Conservation (phyloP, 2,113 vertebrate species). For the Tenebrosternarchus preto region DNA sequence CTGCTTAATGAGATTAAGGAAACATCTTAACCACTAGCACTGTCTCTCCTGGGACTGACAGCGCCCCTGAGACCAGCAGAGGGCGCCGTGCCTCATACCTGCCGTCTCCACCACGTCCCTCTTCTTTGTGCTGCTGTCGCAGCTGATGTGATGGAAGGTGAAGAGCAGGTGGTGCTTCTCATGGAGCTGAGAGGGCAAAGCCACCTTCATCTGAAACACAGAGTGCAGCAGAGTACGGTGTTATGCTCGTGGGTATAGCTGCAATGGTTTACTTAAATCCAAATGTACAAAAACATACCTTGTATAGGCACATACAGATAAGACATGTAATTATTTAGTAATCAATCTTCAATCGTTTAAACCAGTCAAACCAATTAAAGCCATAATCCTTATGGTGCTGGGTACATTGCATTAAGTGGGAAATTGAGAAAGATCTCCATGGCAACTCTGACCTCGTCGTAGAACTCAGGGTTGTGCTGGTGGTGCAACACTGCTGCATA, state of each 20-base stretch:
- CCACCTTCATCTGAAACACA: slow-evolving; percentile 88
- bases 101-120: slow-evolving; percentile 89
- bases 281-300: too few species aligned
- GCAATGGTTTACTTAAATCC: too few species aligned
- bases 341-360: not conserved
- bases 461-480: slow-evolving; percentile 98
- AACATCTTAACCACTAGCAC: too few species aligned
- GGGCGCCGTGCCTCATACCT: slow-evolving; percentile 73
- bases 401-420: too few species aligned
- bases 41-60: too few species aligned
- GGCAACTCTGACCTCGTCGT: slow-evolving; percentile 87
- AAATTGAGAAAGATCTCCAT: too few species aligned
- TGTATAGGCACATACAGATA: not conserved
- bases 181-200: slow-evolving; percentile 92
- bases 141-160: slow-evolving; percentile 95
- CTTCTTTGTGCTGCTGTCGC: slow-evolving; percentile 95
- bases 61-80: too few species aligned
- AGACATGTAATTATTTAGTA: not conserved
- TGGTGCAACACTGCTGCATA: slow-evolving; percentile 91
- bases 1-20: too few species aligned
- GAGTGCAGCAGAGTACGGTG: slow-evolving; percentile 15
- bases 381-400: too few species aligned
- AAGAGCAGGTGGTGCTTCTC: slow-evolving; percentile 95
- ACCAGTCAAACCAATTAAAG: too few species aligned
- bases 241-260: not conserved